Evolutionary conservation across 2,797 vertebrate genomes (phyloP).

Genomic region (Pteronotus mesoamericanus): DNA sequence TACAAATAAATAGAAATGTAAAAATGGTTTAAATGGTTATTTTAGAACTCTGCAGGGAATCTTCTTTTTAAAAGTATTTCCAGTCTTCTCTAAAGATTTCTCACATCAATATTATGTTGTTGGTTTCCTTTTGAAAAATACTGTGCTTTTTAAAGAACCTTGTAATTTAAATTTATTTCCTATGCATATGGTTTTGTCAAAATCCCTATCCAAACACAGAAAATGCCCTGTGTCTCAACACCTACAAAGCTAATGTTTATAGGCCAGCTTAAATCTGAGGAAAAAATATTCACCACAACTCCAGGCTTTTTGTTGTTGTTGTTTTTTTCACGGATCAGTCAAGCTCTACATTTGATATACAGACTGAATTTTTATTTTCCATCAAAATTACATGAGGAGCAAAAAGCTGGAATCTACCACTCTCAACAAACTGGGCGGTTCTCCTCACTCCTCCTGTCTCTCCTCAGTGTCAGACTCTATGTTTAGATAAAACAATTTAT

Average conservation of each 20-base stretch:
- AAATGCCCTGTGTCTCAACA: conserved; percentile 50
- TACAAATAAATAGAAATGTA: conserved; percentile 46
- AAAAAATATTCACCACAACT: conserved; percentile 58
- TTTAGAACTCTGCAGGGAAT: conserved; percentile 59
- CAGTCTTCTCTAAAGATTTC: conserved; percentile 60
- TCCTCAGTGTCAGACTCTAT: conserved; percentile 48
- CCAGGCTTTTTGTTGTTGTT: background rate
- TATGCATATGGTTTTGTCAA: conserved; percentile 51
- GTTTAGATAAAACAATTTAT: conserved; percentile 76
- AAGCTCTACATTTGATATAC: conserved; percentile 52
- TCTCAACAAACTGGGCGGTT: conserved; percentile 52
- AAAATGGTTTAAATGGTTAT: conserved; percentile 21
- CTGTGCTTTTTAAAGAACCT: conserved; percentile 59
- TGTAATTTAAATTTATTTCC: conserved; percentile 69
- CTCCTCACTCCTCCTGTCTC: background rate
- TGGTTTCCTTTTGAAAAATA: conserved; percentile 56
- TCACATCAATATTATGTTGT: conserved; percentile 54
- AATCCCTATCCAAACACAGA: conserved; percentile 57
- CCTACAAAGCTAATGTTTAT: conserved; percentile 55
- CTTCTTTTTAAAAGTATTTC: conserved; percentile 63
- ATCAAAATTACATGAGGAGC: conserved; percentile 70
- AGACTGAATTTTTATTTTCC: background rate
- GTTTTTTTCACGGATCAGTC: conserved; percentile 35
- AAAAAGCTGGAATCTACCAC: conserved; percentile 31
- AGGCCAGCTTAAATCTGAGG: conserved; percentile 40